A percentile compares a stretch with the other conserved stretches of the same genome.
Conservation (phyloP, 2,113 vertebrate genomes). For the Gavialis gangeticus region DNA sequence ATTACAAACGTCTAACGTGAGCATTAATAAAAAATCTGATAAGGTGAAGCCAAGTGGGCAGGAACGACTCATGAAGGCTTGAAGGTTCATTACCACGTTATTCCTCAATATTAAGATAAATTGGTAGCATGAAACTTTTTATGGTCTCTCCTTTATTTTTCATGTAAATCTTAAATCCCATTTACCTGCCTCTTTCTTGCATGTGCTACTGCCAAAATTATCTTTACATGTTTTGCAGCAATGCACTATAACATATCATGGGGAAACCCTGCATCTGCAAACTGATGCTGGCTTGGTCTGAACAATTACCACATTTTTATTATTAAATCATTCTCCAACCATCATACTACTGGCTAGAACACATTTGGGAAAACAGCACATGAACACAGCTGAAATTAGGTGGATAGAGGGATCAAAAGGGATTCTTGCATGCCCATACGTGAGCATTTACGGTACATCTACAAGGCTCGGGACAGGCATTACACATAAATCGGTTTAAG, state of each 20-base stretch:
- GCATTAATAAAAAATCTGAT: neutral
- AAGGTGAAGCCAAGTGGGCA: neutral
- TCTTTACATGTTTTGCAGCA: neutral
- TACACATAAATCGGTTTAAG: no score
- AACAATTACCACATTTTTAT: neutral
- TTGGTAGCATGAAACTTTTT: neutral
- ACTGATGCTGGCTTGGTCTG: fast-evolving
- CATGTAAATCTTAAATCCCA: neutral
- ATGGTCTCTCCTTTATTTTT: neutral
- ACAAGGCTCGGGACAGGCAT: no score
- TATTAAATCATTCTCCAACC: neutral
- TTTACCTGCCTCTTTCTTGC: neutral
- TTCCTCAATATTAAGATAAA: neutral
- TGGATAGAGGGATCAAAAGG: neutral
- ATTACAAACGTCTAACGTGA: neutral
- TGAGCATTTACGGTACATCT: no score
- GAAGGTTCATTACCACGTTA: neutral
- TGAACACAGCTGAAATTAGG: neutral
- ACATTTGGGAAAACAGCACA: neutral
- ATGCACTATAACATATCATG: neutral
- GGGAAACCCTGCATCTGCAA: neutral
- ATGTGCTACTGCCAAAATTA: neutral
- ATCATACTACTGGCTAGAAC: neutral
- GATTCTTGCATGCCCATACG: neutral
- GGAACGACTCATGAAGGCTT: neutral